Conservation (phyloP, 2,888 invertebrate genomes). For the Athalia cordata region DNA sequence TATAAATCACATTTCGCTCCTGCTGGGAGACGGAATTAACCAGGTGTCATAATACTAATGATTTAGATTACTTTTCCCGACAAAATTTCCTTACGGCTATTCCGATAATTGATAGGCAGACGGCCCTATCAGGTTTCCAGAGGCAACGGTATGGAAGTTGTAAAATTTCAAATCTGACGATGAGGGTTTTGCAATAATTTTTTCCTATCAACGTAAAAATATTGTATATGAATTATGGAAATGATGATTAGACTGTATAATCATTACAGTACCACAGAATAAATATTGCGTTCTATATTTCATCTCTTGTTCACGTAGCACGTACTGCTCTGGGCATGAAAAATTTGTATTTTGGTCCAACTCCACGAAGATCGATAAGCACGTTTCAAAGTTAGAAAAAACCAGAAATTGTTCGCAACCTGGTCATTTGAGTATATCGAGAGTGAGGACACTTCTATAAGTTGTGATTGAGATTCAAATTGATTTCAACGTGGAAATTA, state of each 20-base stretch:
- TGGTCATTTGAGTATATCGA: background rate
- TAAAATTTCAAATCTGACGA: too few relatives aligned
- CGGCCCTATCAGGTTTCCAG: too few relatives aligned
- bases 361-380: background rate
- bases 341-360: constrained; percentile 26
- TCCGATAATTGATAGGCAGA: too few relatives aligned
- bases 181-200: too few relatives aligned
- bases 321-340: background rate
- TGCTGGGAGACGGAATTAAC: background rate
- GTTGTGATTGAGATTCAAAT: too few relatives aligned
- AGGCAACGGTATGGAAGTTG: background rate
- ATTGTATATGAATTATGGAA: background rate
- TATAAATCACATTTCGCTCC: constrained; percentile 34
- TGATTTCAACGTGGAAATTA: background rate
- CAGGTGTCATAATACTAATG: constrained; percentile 17
- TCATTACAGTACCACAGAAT: background rate
- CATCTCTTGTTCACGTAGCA: constrained; percentile 5
- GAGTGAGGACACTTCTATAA: too few relatives aligned
- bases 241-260: background rate
- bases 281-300: constrained; percentile 11
- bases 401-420: background rate
- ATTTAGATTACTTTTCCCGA: constrained; percentile 26
- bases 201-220: background rate
- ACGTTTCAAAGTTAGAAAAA: background rate
- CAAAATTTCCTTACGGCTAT: background rate